These are phyloP conservation scores for Peromyscus californicus DNA, from an alignment of 2,113 vertebrate genomes.

Conservation along the genomic window DNA sequence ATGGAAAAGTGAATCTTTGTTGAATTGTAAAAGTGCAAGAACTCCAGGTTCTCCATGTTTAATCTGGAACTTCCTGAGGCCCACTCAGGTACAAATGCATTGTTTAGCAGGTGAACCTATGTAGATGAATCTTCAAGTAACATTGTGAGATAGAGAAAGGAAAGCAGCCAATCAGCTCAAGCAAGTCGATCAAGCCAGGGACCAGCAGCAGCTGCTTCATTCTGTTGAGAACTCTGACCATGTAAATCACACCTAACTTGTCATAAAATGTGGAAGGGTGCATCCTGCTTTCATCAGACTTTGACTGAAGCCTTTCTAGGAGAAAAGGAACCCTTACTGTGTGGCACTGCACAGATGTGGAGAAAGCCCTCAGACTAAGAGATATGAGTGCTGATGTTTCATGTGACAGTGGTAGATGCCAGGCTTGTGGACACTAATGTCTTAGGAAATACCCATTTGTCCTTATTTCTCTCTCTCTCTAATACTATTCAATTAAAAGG, in stretches of 20 bases:
- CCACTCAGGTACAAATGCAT: not conserved
- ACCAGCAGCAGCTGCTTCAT: not conserved
- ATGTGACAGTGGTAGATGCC: not conserved
- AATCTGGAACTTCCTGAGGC: not conserved
- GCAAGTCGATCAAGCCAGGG: not conserved
- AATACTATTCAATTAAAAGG: not conserved
- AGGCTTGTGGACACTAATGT: not conserved
- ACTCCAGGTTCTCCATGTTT: conserved; percentile 6
- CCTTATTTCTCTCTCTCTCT: not conserved
- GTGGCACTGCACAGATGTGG: not conserved
- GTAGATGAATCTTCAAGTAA: not conserved
- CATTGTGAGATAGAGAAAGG: not conserved
- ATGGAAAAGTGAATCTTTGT: not conserved
- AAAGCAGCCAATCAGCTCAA: not conserved
- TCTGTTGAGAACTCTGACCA: not conserved
- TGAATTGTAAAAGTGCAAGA: not conserved
- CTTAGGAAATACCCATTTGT: not conserved
- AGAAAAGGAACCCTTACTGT: not conserved
- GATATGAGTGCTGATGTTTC: not conserved
- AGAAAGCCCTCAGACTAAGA: not conserved
- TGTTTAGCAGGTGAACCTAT: conserved; percentile 2
- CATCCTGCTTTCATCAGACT: not conserved
- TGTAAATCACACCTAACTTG: not conserved
- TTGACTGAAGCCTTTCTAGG: not conserved
- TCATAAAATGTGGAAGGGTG: not conserved